These are phyloP conservation scores for Drosophila sordidapex DNA, from an alignment of 2,888 invertebrate species.

Conservation along the genomic window DNA sequence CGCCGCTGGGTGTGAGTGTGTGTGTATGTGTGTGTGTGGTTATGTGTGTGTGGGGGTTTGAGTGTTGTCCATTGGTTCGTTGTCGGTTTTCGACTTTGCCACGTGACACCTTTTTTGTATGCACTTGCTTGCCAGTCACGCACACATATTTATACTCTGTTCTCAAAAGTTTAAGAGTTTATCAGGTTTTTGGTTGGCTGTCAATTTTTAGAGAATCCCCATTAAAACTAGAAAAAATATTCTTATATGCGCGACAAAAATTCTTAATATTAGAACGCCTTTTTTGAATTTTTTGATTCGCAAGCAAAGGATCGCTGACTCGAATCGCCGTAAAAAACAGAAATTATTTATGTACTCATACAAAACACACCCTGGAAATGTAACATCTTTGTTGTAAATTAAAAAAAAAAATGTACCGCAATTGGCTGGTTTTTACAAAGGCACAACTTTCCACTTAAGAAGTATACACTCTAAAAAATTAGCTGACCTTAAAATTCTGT, in stretches of 20 bases:
- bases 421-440: neutral
- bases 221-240: neutral
- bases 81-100: slow-evolving; percentile 47
- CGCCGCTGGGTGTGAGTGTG: neutral
- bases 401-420: neutral
- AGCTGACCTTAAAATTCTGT: neutral
- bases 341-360: too few species aligned
- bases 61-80: slow-evolving; percentile 13
- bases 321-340: too few species aligned
- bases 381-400: neutral
- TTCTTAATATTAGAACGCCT: too few species aligned
- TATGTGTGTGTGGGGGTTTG: slow-evolving; percentile 5
- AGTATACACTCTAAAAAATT: neutral
- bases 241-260: too few species aligned
- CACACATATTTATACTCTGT: slow-evolving; percentile 10
- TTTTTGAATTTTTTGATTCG: too few species aligned
- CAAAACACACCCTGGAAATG: too few species aligned
- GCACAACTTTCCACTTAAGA: neutral
- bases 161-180: neutral
- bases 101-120: slow-evolving; percentile 51
- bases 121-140: slow-evolving; percentile 44
- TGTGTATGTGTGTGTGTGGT: neutral
- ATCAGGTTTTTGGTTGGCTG: neutral
- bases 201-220: neutral
- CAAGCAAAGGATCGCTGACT: too few species aligned